Conservation (phyloP, 2,113 vertebrate species). For the Garra rufa region DNA sequence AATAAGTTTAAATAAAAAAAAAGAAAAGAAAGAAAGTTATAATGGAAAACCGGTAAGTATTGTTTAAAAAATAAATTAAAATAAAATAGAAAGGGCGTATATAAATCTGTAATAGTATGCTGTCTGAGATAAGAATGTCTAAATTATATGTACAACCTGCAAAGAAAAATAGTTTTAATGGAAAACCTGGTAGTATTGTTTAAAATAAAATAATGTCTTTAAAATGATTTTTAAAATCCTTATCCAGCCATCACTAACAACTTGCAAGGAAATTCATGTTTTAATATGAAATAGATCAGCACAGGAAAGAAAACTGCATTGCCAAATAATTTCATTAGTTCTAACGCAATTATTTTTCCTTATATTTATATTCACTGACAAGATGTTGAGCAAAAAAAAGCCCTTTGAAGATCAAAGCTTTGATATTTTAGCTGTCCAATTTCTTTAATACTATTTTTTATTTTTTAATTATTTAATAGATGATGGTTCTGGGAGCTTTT, state of each 20-base stretch:
- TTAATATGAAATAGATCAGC: not conserved
- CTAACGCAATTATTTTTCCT: not conserved
- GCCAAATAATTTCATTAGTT: not conserved
- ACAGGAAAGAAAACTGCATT: not conserved
- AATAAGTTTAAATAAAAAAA: no score
- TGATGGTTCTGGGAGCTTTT: not conserved
- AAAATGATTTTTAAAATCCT: not conserved
- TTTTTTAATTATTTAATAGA: not conserved
- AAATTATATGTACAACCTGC: no score
- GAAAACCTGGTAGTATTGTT: no score
- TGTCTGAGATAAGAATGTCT: no score
- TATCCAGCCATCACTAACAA: not conserved
- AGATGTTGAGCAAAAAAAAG: not conserved
- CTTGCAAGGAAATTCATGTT: not conserved
- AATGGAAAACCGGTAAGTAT: not conserved
- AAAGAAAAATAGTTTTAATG: no score
- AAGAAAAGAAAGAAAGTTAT: not conserved
- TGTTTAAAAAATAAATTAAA: no score
- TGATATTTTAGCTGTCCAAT: not conserved
- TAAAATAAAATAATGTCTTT: no score
- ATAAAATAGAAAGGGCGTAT: no score
- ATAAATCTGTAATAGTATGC: no score
- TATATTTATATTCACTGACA: not conserved
- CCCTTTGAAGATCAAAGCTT: conserved; percentile 6
- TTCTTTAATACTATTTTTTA: not conserved